Base-by-base conservation (phyloP, 1,140 invertebrate species). In the Calycopis cecrops region DNA sequence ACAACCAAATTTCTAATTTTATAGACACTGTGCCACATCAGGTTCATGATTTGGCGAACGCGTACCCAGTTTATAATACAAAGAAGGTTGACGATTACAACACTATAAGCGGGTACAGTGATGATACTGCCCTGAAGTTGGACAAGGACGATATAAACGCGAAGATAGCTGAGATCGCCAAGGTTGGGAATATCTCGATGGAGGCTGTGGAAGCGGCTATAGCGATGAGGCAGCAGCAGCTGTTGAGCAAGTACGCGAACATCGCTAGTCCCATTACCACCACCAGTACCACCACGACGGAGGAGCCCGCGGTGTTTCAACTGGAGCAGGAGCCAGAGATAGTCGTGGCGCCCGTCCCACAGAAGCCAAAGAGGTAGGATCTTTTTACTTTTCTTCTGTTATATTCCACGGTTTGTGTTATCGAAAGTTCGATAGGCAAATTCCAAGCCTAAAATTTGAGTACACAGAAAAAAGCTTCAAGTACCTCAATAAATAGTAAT, bases 121-220 rank as follows among this genome's bases (percentile, higher is more conserved):
- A 87, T 51, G 84, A 87, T 34, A 79, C 78, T 3, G 66, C 72
- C 0, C 66, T 87, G 12, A 85, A 83, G 33, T 71, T 81, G 54
- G 80, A 73, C 14, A 88, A 85, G 48, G 83, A 88, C 48, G 83
- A 87, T 52, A 83, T 88, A 17, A 81, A 88, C 60, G 63, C 79
- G 1, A 88, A 88, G 60, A 88, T 88, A 60, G 73, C 81, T 9
- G 86, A 87, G 59, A 87, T 88, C 48, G 87, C 87, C 0, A 87
- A 81, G 42, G 93, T 92, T 0, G 92, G 92, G 10, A 94, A 94
- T 65, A 91, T 94, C 34, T 93, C 91, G 0, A 90, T 93, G 58
- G 92, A 94, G 52, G 92, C 92, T 7, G 88, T 94, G 1, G 92
- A 93, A 64, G 90, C 92, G 12, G 93, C 93, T 0, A 92, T 94